Evolutionary conservation across 2,113 vertebrate genomes (phyloP).

Genomic region (Gulo gulo): DNA sequence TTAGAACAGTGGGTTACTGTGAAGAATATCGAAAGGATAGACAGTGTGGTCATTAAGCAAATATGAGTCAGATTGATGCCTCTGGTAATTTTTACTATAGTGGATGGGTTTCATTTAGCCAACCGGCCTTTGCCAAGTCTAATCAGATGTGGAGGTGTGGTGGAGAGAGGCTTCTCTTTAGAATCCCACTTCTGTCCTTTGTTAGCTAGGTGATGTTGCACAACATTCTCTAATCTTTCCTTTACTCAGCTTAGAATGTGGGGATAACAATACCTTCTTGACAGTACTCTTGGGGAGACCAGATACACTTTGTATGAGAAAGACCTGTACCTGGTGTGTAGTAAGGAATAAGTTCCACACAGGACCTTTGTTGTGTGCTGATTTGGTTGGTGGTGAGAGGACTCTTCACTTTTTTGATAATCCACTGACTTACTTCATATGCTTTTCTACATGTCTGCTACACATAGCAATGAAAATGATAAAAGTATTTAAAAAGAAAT

Average conservation of each 20-base stretch:
- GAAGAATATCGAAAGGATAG: not conserved
- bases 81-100: not conserved
- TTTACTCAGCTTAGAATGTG: not conserved
- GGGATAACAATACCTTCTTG: not conserved
- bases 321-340: too few relatives aligned
- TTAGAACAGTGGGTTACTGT: not conserved
- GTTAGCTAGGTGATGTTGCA: too few relatives aligned
- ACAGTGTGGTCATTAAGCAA: not conserved
- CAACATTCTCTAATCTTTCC: not conserved
- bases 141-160: too few relatives aligned
- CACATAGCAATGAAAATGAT: not conserved
- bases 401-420: not conserved
- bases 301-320: not conserved
- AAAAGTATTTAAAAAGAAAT: not conserved
- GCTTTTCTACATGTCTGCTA: not conserved
- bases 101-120: not conserved
- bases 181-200: not conserved
- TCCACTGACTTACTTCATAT: not conserved
- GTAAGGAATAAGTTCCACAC: not conserved
- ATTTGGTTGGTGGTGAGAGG: not conserved
- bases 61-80: not conserved
- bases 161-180: not conserved
- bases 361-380: not conserved
- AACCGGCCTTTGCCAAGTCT: not conserved
- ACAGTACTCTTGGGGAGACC: not conserved